Conservation (phyloP, 2,113 vertebrate genomes). For the Labeo catla region DNA sequence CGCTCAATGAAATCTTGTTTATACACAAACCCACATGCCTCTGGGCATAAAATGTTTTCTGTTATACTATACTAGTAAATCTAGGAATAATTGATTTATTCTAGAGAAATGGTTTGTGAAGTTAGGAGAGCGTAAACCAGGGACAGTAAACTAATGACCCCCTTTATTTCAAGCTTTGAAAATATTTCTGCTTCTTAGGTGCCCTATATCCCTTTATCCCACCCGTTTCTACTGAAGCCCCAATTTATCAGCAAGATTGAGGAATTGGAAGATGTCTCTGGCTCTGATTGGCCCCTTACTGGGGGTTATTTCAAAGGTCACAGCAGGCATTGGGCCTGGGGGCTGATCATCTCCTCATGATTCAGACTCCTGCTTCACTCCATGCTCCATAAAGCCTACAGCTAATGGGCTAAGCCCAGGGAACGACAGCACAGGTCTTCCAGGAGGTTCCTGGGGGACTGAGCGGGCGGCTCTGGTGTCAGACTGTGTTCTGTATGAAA, state of each 20-base stretch:
- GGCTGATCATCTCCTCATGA: constrained; percentile 32
- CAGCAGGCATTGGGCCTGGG: not conserved
- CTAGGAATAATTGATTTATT: not conserved
- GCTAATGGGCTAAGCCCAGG: constrained; percentile 40
- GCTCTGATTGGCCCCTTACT: constrained; percentile 37
- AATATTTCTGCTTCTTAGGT: not conserved
- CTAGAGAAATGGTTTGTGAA: not conserved
- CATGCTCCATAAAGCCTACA: constrained; percentile 34
- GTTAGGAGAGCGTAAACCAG: not conserved
- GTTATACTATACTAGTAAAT: not conserved
- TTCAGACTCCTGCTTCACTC: constrained; percentile 1
- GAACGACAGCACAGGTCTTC: constrained; percentile 14
- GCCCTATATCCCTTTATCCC: constrained; percentile 36
- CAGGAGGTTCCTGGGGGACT: not conserved
- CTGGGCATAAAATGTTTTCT: not conserved
- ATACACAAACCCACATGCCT: not conserved
- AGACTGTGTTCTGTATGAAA: constrained; percentile 34
- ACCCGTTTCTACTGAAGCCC: constrained; percentile 4
- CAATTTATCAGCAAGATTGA: constrained; percentile 36
- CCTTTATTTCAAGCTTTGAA: constrained; percentile 1
- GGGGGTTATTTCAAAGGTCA: constrained; percentile 41
- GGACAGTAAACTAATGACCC: constrained; percentile 27
- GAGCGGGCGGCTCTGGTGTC: constrained; percentile 8
- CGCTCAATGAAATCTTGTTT: constrained; percentile 37
- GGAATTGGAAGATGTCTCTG: constrained; percentile 8